phyloP scores from a whole-genome alignment of 2,113 vertebrate genomes.

The Vidua chalybeata region DNA sequence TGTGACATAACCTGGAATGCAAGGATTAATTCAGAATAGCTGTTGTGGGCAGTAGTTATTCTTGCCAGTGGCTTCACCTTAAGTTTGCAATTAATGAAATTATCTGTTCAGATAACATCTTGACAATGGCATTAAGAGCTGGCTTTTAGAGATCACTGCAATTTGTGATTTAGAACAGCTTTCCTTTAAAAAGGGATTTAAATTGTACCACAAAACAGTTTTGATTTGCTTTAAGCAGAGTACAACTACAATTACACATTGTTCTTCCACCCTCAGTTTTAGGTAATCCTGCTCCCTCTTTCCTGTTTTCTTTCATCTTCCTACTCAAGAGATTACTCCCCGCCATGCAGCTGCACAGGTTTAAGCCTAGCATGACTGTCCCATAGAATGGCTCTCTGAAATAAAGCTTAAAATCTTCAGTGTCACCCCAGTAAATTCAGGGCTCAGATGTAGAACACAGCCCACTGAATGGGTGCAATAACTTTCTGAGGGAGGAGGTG shows the following conservation, averaged over 20 bases:
- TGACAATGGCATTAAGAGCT: background rate
- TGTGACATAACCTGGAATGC: background rate
- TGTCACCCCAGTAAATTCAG: background rate
- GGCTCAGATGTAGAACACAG: background rate
- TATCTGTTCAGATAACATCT: background rate
- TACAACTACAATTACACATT: background rate
- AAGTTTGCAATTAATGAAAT: background rate
- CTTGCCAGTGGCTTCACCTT: background rate
- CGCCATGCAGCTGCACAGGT: background rate
- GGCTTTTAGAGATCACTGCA: background rate
- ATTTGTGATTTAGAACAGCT: background rate
- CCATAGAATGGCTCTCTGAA: background rate
- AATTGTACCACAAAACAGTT: background rate
- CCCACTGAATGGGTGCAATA: background rate
- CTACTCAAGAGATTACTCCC: background rate
- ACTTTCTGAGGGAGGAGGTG: constrained; percentile 23
- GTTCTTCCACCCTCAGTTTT: background rate
- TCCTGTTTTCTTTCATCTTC: constrained; percentile 35
- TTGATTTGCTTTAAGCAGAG: background rate
- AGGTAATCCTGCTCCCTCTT: background rate
- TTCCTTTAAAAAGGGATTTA: background rate
- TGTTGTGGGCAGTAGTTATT: background rate
- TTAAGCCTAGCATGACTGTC: background rate
- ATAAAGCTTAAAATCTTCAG: background rate
- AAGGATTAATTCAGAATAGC: background rate